Base-by-base conservation (phyloP, 2,113 vertebrate species). In the Aptenodytes patagonicus region DNA sequence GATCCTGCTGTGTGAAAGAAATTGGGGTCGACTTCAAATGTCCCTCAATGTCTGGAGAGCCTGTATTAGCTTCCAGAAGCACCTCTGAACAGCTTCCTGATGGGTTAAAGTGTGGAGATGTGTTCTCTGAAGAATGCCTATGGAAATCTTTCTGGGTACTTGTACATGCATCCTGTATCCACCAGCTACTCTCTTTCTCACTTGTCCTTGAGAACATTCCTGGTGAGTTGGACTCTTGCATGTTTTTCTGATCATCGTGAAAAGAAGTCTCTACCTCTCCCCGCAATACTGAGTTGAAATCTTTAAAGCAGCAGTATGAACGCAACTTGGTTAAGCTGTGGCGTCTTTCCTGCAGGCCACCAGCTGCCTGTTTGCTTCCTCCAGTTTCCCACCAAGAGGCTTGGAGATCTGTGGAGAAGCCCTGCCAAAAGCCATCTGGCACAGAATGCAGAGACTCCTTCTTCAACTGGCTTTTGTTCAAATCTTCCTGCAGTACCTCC, bases 401-500 rank as follows among this genome's bases (percentile, higher is more conserved):
- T 3, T 7, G 94, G n/a, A 6, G 79, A 7, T 95, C 92, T 17
- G 14, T 2, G 38, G 46, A 47, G 54, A 22, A 54, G 9, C 68
- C 60, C 20, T 62, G 92, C 60, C 58, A 40, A 12, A 19, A 18
- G 25, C 51, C 91, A 8, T 4, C 61, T 17, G 93, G 82, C 38
- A 1, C 28, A 2, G 87, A 32, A 1, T 4, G 42, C 32, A 4
- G 51, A 0, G 62, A 20, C 70, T 81, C 81, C 73, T 85, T 55
- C 64, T 81, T 9, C 49, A 70, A 26, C 61, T 97, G 71, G 97
- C 96, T 95, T 17, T 91, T 78, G 77, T 97, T 98, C 36, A 99
- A 97, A 42, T 99, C 99, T 84, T 99, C 98, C 90, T 99, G 98
- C 91, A 99, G 96, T 15, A 99, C 98, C 95, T 99, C 99, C 11